Evolutionary conservation across 1,140 invertebrate genomes (phyloP).

Genomic region (Temnothorax curvispinosus): DNA sequence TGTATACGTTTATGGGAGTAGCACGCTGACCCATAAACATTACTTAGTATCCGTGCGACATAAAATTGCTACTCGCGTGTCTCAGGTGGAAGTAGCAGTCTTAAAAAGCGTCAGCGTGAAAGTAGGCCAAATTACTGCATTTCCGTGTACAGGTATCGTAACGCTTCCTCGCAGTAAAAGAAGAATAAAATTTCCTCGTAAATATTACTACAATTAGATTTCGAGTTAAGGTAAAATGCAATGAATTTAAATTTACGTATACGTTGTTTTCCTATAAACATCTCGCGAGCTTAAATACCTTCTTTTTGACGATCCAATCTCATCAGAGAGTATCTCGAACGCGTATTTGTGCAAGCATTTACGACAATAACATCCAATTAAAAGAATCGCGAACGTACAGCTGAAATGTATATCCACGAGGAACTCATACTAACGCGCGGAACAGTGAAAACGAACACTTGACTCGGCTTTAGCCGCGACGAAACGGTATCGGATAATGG

Average conservation of each 20-base stretch:
- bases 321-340: background rate
- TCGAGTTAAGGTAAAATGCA: background rate
- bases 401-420: slow-evolving; percentile 11
- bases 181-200: slow-evolving; percentile 4
- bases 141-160: slow-evolving; percentile 2
- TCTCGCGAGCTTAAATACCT: background rate
- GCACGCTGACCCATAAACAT: slow-evolving; percentile 75
- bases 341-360: background rate
- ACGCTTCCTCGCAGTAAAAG: background rate
- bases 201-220: background rate
- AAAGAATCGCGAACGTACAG: background rate
- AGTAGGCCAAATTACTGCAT: slow-evolving; percentile 17
- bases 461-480: slow-evolving; percentile 56
- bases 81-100: slow-evolving; percentile 20
- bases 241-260: slow-evolving; percentile 9
- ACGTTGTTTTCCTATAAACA: background rate
- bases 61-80: slow-evolving; percentile 43
- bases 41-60: slow-evolving; percentile 67
- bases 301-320: background rate
- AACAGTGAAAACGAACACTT: slow-evolving; percentile 60
- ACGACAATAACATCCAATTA: background rate
- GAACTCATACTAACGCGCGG: slow-evolving; percentile 46
- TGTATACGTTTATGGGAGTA: slow-evolving; percentile 55
- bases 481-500: slow-evolving; percentile 72
- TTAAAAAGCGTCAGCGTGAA: slow-evolving; percentile 43